Evolutionary conservation across 2,888 invertebrate genomes (phyloP).

Genomic region (Petrophora chlorosata): DNA sequence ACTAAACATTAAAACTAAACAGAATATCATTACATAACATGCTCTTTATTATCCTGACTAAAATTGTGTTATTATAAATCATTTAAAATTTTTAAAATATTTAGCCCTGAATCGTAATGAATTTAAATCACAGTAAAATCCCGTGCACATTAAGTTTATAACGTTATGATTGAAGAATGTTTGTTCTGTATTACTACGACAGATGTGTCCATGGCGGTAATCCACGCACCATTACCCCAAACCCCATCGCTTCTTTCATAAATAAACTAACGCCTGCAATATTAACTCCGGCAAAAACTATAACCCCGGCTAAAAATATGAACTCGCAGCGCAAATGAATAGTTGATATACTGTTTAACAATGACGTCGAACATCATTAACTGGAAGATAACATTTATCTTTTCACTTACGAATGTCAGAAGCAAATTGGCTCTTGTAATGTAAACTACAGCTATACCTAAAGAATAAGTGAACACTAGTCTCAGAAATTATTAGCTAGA

Average conservation of each 20-base stretch:
- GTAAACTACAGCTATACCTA: no score
- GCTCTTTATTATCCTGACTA: no score
- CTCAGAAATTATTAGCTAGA: no score
- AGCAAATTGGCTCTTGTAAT: no score
- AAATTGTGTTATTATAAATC: no score
- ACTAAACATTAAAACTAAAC: no score
- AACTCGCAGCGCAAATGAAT: slow-evolving; percentile 30
- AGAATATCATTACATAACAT: no score
- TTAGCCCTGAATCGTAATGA: no score
- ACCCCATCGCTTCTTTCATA: slow-evolving; percentile 54
- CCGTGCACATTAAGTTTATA: slow-evolving; percentile 37
- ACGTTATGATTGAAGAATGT: slow-evolving; percentile 47
- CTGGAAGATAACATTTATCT: not conserved
- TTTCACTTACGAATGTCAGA: not conserved
- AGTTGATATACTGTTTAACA: slow-evolving; percentile 41
- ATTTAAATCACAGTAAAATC: not conserved
- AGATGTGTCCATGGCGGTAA: slow-evolving; percentile 64
- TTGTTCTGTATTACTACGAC: slow-evolving; percentile 40
- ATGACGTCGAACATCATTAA: not conserved
- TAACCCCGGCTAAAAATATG: slow-evolving; percentile 40
- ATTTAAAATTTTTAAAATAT: no score
- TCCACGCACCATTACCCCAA: slow-evolving; percentile 68
- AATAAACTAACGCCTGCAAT: slow-evolving; percentile 57
- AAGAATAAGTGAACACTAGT: no score
- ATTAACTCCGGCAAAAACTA: slow-evolving; percentile 47